Conservation (phyloP, 53 echinoderm and acorn worm species). For the Zoroaster sp. region DNA sequence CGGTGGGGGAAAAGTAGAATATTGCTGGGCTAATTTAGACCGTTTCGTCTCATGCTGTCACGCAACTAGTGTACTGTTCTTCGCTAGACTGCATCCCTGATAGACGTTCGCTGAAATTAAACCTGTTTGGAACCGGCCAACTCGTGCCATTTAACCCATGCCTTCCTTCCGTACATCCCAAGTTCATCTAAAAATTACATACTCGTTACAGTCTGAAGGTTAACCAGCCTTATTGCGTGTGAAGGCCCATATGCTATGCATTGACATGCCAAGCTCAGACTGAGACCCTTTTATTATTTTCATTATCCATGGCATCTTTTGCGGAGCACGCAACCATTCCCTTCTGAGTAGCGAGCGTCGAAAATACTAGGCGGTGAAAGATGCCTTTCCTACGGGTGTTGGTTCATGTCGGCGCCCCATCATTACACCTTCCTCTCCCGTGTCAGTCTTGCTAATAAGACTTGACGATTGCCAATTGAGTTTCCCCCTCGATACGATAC, state of each 20-base stretch:
- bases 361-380: conserved; percentile 58
- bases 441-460: conserved; percentile 52
- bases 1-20: conserved; percentile 28
- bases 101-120: conserved; percentile 45
- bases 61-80: conserved; percentile 47
- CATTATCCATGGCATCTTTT: not conserved
- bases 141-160: conserved; percentile 30
- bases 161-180: not conserved
- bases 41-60: not conserved
- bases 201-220: conserved; percentile 58
- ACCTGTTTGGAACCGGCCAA: conserved; percentile 15
- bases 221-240: conserved; percentile 44
- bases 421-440: conserved; percentile 52
- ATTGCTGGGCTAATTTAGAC: conserved; percentile 33
- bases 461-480: conserved; percentile 59
- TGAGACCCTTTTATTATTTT: not conserved
- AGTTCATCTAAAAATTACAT: conserved; percentile 52
- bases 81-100: conserved; percentile 46
- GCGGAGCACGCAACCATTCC: conserved; percentile 47
- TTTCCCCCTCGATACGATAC: conserved; percentile 33
- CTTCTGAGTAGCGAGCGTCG: conserved; percentile 51
- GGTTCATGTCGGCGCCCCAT: conserved; percentile 59
- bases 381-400: conserved; percentile 45
- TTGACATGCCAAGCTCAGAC: conserved; percentile 30
- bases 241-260: conserved; percentile 53